These are phyloP conservation scores for Pseudolaguvia tuberculata DNA, from an alignment of 2,113 vertebrate species.

Conservation along the genomic window DNA sequence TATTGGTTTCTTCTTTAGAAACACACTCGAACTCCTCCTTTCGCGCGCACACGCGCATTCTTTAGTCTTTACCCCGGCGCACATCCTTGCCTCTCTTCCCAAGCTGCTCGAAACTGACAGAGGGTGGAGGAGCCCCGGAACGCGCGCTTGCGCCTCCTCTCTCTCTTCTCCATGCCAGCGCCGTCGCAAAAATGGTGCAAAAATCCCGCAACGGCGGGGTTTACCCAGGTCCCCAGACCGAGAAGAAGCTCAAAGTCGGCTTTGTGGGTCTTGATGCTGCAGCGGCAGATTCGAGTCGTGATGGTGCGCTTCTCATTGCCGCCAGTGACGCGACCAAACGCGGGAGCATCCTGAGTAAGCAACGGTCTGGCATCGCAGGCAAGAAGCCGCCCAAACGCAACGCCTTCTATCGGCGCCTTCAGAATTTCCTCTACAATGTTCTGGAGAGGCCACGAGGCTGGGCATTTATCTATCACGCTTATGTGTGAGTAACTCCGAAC, in stretches of 20 bases:
- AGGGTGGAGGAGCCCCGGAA: slow-evolving; percentile 37
- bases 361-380: slow-evolving; percentile 70
- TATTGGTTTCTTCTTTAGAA: slow-evolving; percentile 40
- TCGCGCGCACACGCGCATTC: neutral
- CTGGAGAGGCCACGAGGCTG: slow-evolving; percentile 84
- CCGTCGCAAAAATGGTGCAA: slow-evolving; percentile 78
- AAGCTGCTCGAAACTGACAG: slow-evolving; percentile 49
- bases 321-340: slow-evolving; percentile 75
- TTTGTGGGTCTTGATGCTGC: slow-evolving; percentile 90
- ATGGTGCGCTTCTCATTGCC: slow-evolving; percentile 88
- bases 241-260: slow-evolving; percentile 95
- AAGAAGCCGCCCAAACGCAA: slow-evolving; percentile 81
- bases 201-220: slow-evolving; percentile 92
- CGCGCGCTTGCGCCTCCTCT: slow-evolving; percentile 27
- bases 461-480: slow-evolving; percentile 87
- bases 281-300: slow-evolving; percentile 81
- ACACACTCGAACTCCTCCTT: slow-evolving; percentile 31
- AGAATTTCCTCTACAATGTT: slow-evolving; percentile 88
- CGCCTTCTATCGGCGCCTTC: slow-evolving; percentile 82
- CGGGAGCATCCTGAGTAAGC: slow-evolving; percentile 78
- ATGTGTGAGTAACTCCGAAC: slow-evolving; percentile 71
- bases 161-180: slow-evolving; percentile 52
- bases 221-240: slow-evolving; percentile 80
- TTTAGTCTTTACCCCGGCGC: neutral
- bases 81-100: slow-evolving; percentile 37